phyloP scores from a whole-genome alignment of 2,888 invertebrate species.

The Diaperis boleti region DNA sequence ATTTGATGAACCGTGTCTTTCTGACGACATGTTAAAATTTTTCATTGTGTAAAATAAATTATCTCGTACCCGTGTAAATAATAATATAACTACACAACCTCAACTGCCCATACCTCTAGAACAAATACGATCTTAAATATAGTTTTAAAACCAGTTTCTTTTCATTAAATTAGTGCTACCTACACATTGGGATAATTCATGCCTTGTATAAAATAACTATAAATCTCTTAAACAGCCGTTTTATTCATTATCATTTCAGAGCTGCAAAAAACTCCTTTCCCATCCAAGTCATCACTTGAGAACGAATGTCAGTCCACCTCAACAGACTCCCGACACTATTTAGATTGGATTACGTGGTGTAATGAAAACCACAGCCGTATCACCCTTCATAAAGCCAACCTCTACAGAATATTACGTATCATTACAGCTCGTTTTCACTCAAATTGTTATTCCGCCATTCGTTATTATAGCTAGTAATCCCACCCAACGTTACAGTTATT shows the following conservation, averaged over 20 bases:
- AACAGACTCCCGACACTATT: slow-evolving; percentile 52
- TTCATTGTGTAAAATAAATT: no score
- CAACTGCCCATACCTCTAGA: no score
- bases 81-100: no score
- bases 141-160: no score
- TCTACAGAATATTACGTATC: slow-evolving; percentile 41
- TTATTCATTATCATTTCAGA: neutral
- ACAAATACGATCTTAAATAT: no score
- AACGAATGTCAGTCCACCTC: slow-evolving; percentile 53
- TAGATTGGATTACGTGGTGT: slow-evolving; percentile 52
- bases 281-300: slow-evolving; percentile 36
- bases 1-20: no score
- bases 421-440: slow-evolving; percentile 27
- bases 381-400: slow-evolving; percentile 20
- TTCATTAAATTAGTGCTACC: no score
- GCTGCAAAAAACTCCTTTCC: neutral
- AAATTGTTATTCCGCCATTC: slow-evolving; percentile 28
- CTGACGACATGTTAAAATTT: no score
- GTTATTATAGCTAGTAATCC: slow-evolving; percentile 12
- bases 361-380: slow-evolving; percentile 46
- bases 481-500: slow-evolving; percentile 1
- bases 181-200: no score
- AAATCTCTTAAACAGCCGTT: no score
- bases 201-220: no score
- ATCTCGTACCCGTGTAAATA: no score